Conservation (phyloP, 2,888 invertebrate species). For the Drosophila mimetica region DNA sequence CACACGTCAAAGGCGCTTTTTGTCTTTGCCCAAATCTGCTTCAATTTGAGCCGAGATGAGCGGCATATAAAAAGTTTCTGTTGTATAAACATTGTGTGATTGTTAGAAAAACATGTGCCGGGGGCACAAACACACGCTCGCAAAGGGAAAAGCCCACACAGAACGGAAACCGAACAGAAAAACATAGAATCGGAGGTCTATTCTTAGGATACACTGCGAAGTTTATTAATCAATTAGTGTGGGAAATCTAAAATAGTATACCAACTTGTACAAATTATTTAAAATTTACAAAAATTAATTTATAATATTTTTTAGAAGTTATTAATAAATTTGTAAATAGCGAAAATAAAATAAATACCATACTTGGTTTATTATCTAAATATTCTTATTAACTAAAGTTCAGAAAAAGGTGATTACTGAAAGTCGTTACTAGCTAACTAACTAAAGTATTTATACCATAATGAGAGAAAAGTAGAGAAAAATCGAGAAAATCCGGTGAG, state of each 20-base stretch:
- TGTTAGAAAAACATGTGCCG: constrained; percentile 79
- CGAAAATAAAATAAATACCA: no score
- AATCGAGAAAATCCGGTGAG: background rate
- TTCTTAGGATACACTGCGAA: background rate
- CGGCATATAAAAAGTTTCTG: constrained; percentile 72
- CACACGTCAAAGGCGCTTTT: constrained; percentile 79
- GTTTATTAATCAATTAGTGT: background rate
- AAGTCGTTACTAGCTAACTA: no score
- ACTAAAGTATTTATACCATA: background rate
- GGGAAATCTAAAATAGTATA: no score
- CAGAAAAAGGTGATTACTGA: no score
- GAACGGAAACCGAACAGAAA: constrained; percentile 32
- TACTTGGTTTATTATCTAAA: no score
- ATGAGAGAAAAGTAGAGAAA: constrained; percentile 2
- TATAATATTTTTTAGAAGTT: no score
- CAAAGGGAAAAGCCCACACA: constrained; percentile 13
- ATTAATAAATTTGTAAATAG: no score
- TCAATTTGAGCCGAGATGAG: constrained; percentile 67
- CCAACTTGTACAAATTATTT: background rate
- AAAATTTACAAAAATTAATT: background rate
- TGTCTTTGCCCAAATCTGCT: constrained; percentile 77
- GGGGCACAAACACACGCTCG: constrained; percentile 23
- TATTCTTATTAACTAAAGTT: no score
- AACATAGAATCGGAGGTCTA: background rate
- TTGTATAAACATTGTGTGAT: constrained; percentile 80